These are phyloP conservation scores for Gambusia affinis DNA, from an alignment of 2,113 vertebrate genomes.

Conservation along the genomic window DNA sequence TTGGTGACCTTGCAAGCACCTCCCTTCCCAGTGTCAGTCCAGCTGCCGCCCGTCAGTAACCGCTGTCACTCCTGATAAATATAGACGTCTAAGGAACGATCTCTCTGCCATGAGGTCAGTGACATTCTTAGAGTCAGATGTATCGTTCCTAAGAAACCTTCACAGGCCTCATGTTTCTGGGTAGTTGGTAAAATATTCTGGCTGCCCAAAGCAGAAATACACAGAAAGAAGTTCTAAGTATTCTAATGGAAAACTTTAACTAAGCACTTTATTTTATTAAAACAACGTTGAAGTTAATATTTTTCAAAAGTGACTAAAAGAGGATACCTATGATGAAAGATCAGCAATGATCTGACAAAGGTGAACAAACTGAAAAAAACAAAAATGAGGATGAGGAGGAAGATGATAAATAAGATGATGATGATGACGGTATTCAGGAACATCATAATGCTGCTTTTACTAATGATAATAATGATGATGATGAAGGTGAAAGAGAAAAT, in stretches of 20 bases:
- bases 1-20: slow-evolving; percentile 30
- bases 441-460: no score
- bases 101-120: neutral
- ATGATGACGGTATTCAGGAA: no score
- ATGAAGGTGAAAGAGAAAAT: no score
- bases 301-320: neutral
- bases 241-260: no score
- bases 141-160: neutral
- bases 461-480: no score
- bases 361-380: no score
- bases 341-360: no score
- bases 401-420: no score
- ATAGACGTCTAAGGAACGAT: slow-evolving; percentile 14
- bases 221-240: neutral
- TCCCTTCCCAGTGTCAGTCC: slow-evolving; percentile 39
- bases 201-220: no score
- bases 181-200: no score
- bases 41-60: slow-evolving; percentile 59
- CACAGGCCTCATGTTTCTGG: neutral
- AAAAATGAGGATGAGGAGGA: no score
- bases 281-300: neutral
- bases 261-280: neutral
- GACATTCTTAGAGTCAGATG: neutral
- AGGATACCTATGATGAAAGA: neutral
- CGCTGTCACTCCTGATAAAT: slow-evolving; percentile 21